phyloP scores from a whole-genome alignment of 2,888 invertebrate species.

The Poecilobothrus nobilitatus region DNA sequence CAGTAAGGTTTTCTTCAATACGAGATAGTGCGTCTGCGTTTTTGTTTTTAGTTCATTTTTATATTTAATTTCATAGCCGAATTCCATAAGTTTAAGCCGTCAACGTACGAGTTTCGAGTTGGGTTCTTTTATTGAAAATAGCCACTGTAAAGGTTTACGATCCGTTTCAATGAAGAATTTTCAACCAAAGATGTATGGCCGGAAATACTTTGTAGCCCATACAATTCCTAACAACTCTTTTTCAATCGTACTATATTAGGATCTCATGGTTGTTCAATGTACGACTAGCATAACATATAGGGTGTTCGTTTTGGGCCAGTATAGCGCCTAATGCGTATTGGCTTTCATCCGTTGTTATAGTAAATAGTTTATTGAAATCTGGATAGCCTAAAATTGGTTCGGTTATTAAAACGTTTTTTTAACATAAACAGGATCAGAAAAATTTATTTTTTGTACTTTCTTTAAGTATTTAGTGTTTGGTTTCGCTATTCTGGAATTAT shows the following conservation, averaged over 20 bases:
- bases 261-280: constrained; percentile 27
- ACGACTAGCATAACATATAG: constrained; percentile 29
- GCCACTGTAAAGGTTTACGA: no score
- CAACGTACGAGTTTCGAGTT: constrained; percentile 29
- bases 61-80: constrained; percentile 24
- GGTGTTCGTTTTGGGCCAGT: constrained; percentile 27
- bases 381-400: constrained; percentile 17
- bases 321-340: constrained; percentile 27
- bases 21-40: no score
- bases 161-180: no score
- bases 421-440: constrained; percentile 16
- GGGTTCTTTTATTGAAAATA: no score
- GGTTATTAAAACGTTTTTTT: constrained; percentile 14
- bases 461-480: constrained; percentile 13
- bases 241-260: constrained; percentile 28
- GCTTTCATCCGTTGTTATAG: constrained; percentile 29
- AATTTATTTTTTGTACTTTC: no score
- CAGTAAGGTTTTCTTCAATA: no score
- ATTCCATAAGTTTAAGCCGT: constrained; percentile 29
- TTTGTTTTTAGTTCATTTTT: constrained; percentile 20
- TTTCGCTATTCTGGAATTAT: constrained; percentile 29
- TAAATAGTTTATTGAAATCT: constrained; percentile 25
- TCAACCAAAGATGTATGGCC: no score
- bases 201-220: no score
- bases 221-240: constrained; percentile 28